A percentile compares a stretch with the other conserved stretches of the same genome.
phyloP scores from a whole-genome alignment of 2,797 vertebrate species.

The Oryzias sinensis region DNA sequence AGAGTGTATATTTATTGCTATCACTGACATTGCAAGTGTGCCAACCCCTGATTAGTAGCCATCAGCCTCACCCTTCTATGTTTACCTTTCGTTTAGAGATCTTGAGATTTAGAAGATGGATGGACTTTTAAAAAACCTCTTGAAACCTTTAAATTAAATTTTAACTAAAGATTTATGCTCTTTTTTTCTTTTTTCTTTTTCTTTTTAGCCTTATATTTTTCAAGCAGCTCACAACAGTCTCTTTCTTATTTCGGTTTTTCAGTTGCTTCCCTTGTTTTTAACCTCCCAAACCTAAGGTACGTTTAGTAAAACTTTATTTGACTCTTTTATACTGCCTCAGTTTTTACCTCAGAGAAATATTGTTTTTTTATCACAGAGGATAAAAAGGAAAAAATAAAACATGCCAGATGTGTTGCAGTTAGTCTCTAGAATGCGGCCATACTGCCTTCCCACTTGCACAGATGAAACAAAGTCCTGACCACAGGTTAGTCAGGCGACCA shows the following conservation, averaged over 20 bases:
- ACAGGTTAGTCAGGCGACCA: slow-evolving; percentile 40
- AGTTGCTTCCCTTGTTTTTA: slow-evolving; percentile 17
- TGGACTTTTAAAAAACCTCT: not conserved
- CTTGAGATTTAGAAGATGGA: not conserved
- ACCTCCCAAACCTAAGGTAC: slow-evolving; percentile 34
- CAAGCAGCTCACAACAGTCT: slow-evolving; percentile 1
- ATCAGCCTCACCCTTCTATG: no score
- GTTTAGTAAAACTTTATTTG: slow-evolving; percentile 66
- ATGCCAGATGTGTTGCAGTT: slow-evolving; percentile 59
- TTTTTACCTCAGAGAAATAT: slow-evolving; percentile 72
- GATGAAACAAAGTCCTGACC: slow-evolving; percentile 47
- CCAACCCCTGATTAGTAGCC: no score
- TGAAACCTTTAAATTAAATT: not conserved
- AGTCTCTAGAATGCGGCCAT: slow-evolving; percentile 71
- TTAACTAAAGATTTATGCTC: not conserved
- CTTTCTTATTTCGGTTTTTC: slow-evolving; percentile 16
- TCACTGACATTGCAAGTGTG: no score
- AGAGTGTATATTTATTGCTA: no score
- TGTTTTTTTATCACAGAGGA: slow-evolving; percentile 71
- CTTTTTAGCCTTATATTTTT: not conserved
- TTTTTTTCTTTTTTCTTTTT: not conserved
- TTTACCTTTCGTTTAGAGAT: no score
- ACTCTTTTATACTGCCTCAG: slow-evolving; percentile 75
- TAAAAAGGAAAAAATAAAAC: slow-evolving; percentile 19
- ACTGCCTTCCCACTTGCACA: slow-evolving; percentile 76